phyloP scores from a whole-genome alignment of 2,797 vertebrate species.

The Toxotes lorentzi region DNA sequence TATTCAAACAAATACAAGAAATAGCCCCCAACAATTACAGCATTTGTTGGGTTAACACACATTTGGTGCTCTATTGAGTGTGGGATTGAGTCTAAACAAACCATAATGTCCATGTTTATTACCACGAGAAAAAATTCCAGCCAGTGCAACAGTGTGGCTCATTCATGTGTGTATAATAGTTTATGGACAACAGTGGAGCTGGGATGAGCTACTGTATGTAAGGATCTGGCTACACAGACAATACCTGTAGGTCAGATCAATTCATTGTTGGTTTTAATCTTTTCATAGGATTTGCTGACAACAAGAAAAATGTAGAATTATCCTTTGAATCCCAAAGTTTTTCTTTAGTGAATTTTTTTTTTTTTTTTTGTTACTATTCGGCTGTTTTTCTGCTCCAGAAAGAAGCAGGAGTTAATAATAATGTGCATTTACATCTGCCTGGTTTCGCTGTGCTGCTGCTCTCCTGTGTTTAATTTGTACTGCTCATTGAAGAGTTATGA shows the following conservation, averaged over 20 bases:
- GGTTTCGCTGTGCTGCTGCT: conserved; percentile 10
- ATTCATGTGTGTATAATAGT: neutral
- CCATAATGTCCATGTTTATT: neutral
- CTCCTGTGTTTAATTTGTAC: conserved; percentile 44
- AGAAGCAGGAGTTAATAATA: conserved; percentile 26
- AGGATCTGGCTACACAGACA: neutral
- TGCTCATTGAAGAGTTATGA: conserved; percentile 51
- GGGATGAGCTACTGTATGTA: neutral
- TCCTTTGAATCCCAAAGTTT: neutral
- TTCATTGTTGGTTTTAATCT: neutral
- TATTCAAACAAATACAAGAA: neutral
- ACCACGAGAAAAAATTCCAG: neutral
- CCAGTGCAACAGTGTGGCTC: neutral
- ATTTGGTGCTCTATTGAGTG: neutral
- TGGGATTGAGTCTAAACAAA: neutral
- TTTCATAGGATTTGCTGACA: neutral
- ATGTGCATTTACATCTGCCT: conserved; percentile 6
- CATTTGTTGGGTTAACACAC: neutral
- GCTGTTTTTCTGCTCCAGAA: conserved; percentile 8
- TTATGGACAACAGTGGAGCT: neutral
- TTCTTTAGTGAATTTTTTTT: neutral
- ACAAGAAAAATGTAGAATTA: neutral
- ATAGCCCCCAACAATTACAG: neutral
- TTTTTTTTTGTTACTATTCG: too few relatives aligned
- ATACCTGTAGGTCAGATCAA: neutral